Evolutionary conservation across 2,888 invertebrate species (phyloP), one percentile per base, ranked within the genome.

Genomic region (Incurvaria masculella): DNA sequence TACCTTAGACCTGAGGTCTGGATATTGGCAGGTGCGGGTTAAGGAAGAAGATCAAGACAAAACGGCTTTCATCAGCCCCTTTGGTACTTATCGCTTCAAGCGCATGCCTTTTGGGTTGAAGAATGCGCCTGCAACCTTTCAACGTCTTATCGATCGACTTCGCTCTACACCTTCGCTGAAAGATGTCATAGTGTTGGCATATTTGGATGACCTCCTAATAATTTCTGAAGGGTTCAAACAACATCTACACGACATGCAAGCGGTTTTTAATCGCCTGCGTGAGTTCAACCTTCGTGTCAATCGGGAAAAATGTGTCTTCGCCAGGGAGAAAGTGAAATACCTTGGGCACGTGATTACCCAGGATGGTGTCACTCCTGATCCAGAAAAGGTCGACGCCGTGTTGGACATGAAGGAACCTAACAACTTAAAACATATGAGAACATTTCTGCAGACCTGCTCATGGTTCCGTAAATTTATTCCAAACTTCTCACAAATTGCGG

Each of bases 11-110:
- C 52, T 69, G 1, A 54, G 56, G 19, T 48, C 59, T n/a, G 66
- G 67, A 0, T 69, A 67, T 49, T 65, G 62, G 59, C 68, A 69
- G 46, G 56, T 65, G 1, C 11, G 8, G 1, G 49, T 51, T 16
- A 33, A 49, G 27, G 51, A 52, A 16, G 49, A 33, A 21, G 60
- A 62, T 44, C 52, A 50, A 23, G 53, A 56, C 11, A 62, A 61
- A 48, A 64, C 63, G 1, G 57, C 57, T 0, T 63, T 64, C 42
- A 53, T 59, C 1, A 59, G 61, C 1, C 60, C 61, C 4, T 57
- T 61, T 38, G 63, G 62, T 2, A 57, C 54, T 0, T 63, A 52
- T 43, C 53, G 56, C 6, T 65, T 65, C 23, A 57, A 55, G 2
- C 51, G 59, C 14, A 63, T 62, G 62, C 59, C 61, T 1, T 62